These are phyloP conservation scores for Fistularia tabacaria DNA, from an alignment of 2,797 vertebrate genomes.

Conservation along the genomic window DNA sequence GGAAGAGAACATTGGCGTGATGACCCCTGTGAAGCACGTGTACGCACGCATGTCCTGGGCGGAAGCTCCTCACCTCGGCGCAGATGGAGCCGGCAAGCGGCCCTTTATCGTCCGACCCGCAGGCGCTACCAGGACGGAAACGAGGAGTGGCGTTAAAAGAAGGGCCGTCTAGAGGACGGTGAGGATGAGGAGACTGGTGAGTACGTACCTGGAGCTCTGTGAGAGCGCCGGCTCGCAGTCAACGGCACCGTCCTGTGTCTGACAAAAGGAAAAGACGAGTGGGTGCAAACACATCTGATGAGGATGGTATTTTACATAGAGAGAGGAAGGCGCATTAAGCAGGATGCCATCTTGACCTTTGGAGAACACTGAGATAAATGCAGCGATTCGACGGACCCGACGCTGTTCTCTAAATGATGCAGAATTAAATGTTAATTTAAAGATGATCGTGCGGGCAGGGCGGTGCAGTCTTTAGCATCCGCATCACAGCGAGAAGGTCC, in stretches of 20 bases:
- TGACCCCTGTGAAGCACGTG: too few species aligned
- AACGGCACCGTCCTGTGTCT: constrained; percentile 49
- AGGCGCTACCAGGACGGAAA: constrained; percentile 56
- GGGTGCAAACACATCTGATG: background rate
- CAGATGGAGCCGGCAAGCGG: constrained; percentile 57
- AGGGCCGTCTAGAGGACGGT: background rate
- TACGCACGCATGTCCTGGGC: too few species aligned
- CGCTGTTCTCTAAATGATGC: too few species aligned
- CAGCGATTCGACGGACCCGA: too few species aligned
- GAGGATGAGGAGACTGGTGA: background rate
- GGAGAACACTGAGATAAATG: too few species aligned
- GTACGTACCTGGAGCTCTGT: constrained; percentile 61
- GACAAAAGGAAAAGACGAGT: constrained; percentile 6
- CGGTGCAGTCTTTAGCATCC: too few species aligned
- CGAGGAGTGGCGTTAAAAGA: background rate
- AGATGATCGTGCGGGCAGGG: too few species aligned
- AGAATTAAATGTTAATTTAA: too few species aligned
- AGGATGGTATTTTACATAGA: background rate
- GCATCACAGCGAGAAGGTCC: too few species aligned
- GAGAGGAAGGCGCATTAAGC: constrained; percentile 2
- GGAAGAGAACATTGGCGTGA: constrained; percentile 12
- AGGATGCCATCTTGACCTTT: too few species aligned
- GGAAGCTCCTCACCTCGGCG: constrained; percentile 56
- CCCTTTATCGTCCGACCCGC: constrained; percentile 52
- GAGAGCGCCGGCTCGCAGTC: constrained; percentile 64